These are phyloP conservation scores for Portunus trituberculatus DNA, from an alignment of 1,140 invertebrate genomes.

Conservation along the genomic window DNA sequence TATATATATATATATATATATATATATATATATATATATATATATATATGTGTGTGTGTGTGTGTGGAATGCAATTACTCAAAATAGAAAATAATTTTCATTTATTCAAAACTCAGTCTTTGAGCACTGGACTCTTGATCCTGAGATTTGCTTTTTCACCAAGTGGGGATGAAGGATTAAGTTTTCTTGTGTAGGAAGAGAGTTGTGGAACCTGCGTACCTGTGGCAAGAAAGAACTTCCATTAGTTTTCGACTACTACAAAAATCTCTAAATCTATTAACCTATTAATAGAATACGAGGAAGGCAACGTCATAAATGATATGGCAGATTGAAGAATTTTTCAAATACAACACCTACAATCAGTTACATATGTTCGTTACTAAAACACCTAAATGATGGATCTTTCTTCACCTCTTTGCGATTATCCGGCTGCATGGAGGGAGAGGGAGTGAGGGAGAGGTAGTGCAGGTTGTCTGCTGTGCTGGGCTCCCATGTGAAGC, in stretches of 20 bases:
- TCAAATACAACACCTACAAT: neutral
- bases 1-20: slow-evolving; percentile 48
- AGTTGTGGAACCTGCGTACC: slow-evolving; percentile 28
- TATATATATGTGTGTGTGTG: neutral
- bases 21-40: slow-evolving; percentile 14
- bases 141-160: neutral
- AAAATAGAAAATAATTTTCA: too few relatives aligned
- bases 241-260: neutral
- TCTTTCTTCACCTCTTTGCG: neutral
- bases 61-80: too few relatives aligned
- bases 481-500: neutral
- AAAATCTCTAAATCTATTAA: neutral
- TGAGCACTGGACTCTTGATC: neutral
- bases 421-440: slow-evolving; percentile 2
- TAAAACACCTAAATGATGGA: neutral
- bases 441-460: slow-evolving; percentile 23
- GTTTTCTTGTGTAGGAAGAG: neutral
- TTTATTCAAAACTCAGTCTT: too few relatives aligned
- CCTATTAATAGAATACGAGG: neutral
- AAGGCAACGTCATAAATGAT: neutral
- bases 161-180: slow-evolving; percentile 31
- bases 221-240: neutral
- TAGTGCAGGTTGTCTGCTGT: slow-evolving; percentile 34
- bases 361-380: too few relatives aligned
- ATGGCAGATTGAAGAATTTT: neutral